Evolutionary conservation across 2,113 vertebrate species (phyloP), one percentile per base, ranked within the genome.

Genomic region (Phyllostomus discolor): DNA sequence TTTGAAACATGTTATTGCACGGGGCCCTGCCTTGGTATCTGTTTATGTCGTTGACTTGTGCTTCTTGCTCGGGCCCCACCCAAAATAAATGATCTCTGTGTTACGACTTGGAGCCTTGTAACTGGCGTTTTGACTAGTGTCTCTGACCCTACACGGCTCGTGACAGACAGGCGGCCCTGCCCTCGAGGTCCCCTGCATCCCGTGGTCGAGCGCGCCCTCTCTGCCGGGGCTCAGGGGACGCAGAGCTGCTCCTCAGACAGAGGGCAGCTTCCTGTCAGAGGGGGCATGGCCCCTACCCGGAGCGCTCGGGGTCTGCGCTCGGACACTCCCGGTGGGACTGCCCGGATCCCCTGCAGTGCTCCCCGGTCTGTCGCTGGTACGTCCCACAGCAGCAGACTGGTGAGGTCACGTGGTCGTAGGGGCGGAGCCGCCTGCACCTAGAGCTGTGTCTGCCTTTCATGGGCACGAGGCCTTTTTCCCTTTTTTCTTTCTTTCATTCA

Each of bases 191-290:
- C 4, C 86, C 14, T 38, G 33, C 1, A 31, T 33, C 31, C n/a
- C 20, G 0, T 0, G 0, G 1, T 33, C 4, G 12, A 26, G 46
- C 7, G 2, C 7, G 15, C 31, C 0, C 0, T 41, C 38, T 72
- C 38, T 52, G 24, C 12, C 12, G 33, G 62, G 16, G 59, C 57
- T 66, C 16, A 4, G 0, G 11, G 19, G 15, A 6, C 26, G 31
- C 52, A 54, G 17, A 86, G 59, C 91, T 50, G 38, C 64, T 72
- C 59, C 50, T 88, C 84, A 46, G n/a, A 28, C 7, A 31, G 70
- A 76, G 16, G 38, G 43, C 3, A 19, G 50, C 48, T 97, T 17
- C 73, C 48, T 76, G 4, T 54, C 38, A 31, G 28, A 26, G 73
- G n/a, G 48, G 31, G 1, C 31, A 1, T 8, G 66, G 72, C 73